Evolutionary conservation across 2,888 invertebrate genomes (phyloP).

Genomic region (Orthonychiurus folsomi): DNA sequence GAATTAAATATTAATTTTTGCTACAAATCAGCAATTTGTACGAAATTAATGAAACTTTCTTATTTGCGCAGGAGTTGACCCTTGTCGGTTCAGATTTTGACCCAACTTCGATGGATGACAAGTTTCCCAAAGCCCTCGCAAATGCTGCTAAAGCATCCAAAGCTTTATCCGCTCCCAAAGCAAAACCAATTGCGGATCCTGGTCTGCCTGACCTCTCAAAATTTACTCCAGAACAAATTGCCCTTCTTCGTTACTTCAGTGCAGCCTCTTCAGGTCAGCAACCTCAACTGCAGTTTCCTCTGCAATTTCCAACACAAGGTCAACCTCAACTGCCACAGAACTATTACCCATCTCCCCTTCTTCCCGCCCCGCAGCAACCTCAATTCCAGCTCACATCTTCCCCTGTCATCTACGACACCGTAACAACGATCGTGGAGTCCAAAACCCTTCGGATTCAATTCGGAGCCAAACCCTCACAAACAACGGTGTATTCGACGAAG

Average conservation of each 20-base stretch:
- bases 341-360: slow-evolving; percentile 42
- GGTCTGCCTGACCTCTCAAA: slow-evolving; percentile 18
- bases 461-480: slow-evolving; percentile 81
- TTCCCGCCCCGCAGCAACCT: slow-evolving; percentile 45
- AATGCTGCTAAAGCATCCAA: slow-evolving; percentile 45
- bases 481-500: slow-evolving; percentile 72
- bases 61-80: slow-evolving; percentile 54
- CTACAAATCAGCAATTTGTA: no score
- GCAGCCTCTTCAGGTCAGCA: slow-evolving; percentile 9
- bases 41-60: neutral
- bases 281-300: slow-evolving; percentile 46
- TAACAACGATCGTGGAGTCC: slow-evolving; percentile 68
- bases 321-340: slow-evolving; percentile 7
- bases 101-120: slow-evolving; percentile 56
- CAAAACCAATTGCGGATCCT: slow-evolving; percentile 12
- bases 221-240: slow-evolving; percentile 38
- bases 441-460: slow-evolving; percentile 76
- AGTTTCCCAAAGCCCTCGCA: slow-evolving; percentile 48
- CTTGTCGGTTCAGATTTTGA: slow-evolving; percentile 64
- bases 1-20: slow-evolving; percentile 1
- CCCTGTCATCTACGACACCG: slow-evolving; percentile 68
- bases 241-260: slow-evolving; percentile 38
- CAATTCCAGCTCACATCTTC: slow-evolving; percentile 61
- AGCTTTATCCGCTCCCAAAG: slow-evolving; percentile 13
- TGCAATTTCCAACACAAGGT: slow-evolving; percentile 16